A percentile compares a stretch with the other conserved stretches of the same genome.
Evolutionary conservation across 2,797 vertebrate genomes (phyloP).

Genomic region (Enteromius viviparus): DNA sequence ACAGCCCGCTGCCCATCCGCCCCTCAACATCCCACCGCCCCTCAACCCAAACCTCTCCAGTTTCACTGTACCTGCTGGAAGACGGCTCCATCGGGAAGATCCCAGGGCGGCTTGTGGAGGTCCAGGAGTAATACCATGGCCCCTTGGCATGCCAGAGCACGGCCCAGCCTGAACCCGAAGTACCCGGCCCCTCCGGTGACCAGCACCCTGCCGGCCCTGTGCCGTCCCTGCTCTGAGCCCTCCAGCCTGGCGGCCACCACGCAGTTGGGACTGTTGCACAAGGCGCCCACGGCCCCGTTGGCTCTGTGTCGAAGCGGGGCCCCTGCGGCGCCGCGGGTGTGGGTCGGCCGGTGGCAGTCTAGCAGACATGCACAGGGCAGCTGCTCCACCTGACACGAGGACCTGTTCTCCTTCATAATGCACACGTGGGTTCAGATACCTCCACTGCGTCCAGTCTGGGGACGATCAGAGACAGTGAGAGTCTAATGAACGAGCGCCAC

Average conservation of each 20-base stretch:
- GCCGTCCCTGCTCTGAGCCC: constrained; percentile 33
- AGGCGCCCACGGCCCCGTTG: constrained; percentile 59
- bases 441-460: constrained; percentile 57
- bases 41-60: constrained; percentile 7
- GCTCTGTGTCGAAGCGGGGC: constrained; percentile 62
- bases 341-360: constrained; percentile 47
- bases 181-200: constrained; percentile 93
- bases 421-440: constrained; percentile 64
- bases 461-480: constrained; percentile 47
- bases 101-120: constrained; percentile 77
- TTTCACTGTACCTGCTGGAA: constrained; percentile 83
- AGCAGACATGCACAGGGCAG: constrained; percentile 66
- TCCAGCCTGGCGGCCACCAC: constrained; percentile 56
- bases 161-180: constrained; percentile 87
- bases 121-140: constrained; percentile 85
- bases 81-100: constrained; percentile 75
- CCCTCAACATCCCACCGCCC: neutral
- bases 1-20: constrained; percentile 52
- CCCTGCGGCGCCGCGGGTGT: neutral
- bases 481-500: constrained; percentile 34
- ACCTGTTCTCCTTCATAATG: constrained; percentile 71
- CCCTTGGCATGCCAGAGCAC: constrained; percentile 79
- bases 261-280: constrained; percentile 63
- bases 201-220: constrained; percentile 74
- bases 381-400: constrained; percentile 55